Conservation (phyloP, 2,113 vertebrate genomes). For the Centrocercus urophasianus region DNA sequence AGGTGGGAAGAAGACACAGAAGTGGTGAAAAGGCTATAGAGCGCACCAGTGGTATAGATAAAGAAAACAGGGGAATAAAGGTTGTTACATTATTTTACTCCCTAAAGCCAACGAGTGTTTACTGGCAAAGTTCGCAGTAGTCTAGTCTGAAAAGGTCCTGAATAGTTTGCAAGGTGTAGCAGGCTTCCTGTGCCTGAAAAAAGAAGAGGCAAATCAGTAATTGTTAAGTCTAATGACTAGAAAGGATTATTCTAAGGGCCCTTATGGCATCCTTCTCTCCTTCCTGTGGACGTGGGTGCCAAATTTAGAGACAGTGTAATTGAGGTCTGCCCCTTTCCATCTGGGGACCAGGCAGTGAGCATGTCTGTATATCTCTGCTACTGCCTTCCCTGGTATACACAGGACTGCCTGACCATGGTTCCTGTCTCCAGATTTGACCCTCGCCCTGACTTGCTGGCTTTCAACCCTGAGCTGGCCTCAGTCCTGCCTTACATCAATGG, state of each 20-base stretch:
- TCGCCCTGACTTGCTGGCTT: neutral
- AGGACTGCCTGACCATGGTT: neutral
- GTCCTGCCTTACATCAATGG: neutral
- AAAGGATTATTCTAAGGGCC: neutral
- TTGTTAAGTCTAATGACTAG: neutral
- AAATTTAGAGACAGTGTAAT: neutral
- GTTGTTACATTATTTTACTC: neutral
- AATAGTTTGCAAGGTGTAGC: neutral
- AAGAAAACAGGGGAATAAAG: neutral
- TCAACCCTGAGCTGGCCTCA: neutral
- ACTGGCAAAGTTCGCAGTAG: neutral
- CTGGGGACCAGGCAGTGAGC: neutral
- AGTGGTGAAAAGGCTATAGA: neutral
- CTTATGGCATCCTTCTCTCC: neutral
- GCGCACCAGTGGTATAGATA: neutral
- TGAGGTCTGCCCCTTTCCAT: neutral
- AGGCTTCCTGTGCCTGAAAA: neutral
- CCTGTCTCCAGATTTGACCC: neutral
- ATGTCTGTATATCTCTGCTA: neutral
- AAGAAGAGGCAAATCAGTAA: neutral
- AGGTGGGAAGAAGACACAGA: neutral
- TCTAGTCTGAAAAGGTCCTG: neutral
- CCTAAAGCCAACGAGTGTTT: neutral
- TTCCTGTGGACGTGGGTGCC: neutral
- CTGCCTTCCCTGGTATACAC: conserved; percentile 14